Percentiles rank a stretch among this genome's conserved stretches.
These are phyloP conservation scores for Drosophila fulvimacula DNA, from an alignment of 2,888 invertebrate genomes.

Conservation along the genomic window DNA sequence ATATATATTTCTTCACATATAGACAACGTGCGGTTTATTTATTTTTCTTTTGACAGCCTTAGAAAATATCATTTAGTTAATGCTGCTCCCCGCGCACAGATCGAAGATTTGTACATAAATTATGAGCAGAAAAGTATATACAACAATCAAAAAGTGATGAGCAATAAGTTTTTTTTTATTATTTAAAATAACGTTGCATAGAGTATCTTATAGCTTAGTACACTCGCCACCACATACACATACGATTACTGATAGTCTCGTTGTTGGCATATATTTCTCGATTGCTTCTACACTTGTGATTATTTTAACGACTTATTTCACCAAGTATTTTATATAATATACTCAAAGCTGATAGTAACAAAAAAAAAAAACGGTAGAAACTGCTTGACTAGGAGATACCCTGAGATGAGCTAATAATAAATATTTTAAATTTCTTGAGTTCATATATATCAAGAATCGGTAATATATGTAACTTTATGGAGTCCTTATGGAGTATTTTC, in stretches of 20 bases:
- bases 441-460: too few relatives aligned
- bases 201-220: constrained; percentile 9
- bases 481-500: too few relatives aligned
- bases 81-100: constrained; percentile 23
- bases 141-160: not conserved
- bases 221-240: not conserved
- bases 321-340: constrained; percentile 38
- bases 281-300: constrained; percentile 32
- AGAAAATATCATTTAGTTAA: constrained; percentile 39
- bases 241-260: constrained; percentile 6
- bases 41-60: not conserved
- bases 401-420: too few relatives aligned
- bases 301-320: constrained; percentile 59
- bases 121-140: not conserved
- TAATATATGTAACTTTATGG: too few relatives aligned
- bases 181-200: not conserved
- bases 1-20: constrained; percentile 11
- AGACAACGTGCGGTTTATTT: not conserved
- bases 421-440: too few relatives aligned
- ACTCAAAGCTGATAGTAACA: constrained; percentile 52
- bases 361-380: constrained; percentile 1
- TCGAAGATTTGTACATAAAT: constrained; percentile 17
- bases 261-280: not conserved
- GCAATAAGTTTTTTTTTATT: too few relatives aligned
- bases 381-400: not conserved